Percentiles rank a stretch among this genome's conserved stretches.
phyloP scores from a whole-genome alignment of 2,113 vertebrate genomes.

The Platysteira castanea region DNA sequence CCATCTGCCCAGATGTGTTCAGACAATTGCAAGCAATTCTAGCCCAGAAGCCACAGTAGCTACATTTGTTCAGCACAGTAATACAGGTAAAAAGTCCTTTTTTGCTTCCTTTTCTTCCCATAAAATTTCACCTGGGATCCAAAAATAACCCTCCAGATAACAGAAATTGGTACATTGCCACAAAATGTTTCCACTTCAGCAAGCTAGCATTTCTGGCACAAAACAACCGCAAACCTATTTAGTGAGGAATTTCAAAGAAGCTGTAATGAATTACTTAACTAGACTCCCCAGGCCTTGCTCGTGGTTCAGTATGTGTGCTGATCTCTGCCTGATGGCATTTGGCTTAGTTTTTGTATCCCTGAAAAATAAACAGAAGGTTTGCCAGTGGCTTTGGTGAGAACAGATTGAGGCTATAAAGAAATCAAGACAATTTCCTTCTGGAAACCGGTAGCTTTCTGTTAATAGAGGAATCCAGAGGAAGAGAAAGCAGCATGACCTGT shows the following conservation, averaged over 20 bases:
- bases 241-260: conserved; percentile 4
- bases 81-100: neutral
- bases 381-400: conserved; percentile 12
- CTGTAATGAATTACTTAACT: neutral
- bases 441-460: conserved; percentile 5
- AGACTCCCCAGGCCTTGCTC: neutral
- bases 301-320: neutral
- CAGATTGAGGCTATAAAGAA: conserved; percentile 30
- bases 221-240: neutral
- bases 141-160: neutral
- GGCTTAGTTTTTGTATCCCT: neutral
- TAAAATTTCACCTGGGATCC: neutral
- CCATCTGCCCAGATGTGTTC: neutral
- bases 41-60: neutral
- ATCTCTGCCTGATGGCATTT: conserved; percentile 37
- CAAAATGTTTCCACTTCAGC: neutral
- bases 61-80: neutral
- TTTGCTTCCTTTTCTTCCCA: neutral
- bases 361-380: conserved; percentile 37
- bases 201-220: neutral
- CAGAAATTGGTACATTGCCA: neutral
- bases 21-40: neutral
- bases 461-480: conserved; percentile 6
- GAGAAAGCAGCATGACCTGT: neutral
- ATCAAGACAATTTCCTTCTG: conserved; percentile 29